phyloP scores from a whole-genome alignment of 2,113 vertebrate species.

The Cromileptes altivelis region DNA sequence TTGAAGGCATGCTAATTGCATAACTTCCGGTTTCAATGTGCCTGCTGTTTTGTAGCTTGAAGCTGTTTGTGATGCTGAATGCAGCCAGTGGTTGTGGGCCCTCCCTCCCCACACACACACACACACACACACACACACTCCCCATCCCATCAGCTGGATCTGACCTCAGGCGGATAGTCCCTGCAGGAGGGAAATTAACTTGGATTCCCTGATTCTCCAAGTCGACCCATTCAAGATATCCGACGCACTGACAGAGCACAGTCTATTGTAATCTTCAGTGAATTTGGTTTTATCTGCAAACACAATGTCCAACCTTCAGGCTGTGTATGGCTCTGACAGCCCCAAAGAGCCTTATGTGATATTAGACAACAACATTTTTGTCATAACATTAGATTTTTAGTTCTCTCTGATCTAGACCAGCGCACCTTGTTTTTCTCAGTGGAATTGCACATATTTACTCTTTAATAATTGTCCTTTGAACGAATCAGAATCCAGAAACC shows the following conservation, averaged over 20 bases:
- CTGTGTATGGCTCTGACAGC: neutral
- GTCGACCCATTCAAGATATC: neutral
- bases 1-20: neutral
- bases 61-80: constrained; percentile 24
- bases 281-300: constrained; percentile 14
- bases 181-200: neutral
- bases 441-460: neutral
- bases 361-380: neutral
- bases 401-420: neutral
- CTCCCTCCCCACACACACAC: too few relatives aligned
- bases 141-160: constrained; percentile 47
- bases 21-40: constrained; percentile 3
- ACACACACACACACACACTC: too few relatives aligned
- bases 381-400: neutral
- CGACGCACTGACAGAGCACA: neutral
- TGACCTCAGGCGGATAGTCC: constrained; percentile 11
- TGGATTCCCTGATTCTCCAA: neutral
- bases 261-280: neutral
- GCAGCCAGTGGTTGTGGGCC: constrained; percentile 51
- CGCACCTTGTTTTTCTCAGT: neutral
- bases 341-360: neutral
- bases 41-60: constrained; percentile 14
- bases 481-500: neutral
- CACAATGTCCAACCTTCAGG: neutral
- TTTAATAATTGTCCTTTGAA: neutral